Base-by-base conservation (phyloP, 2,113 vertebrate species). In the Paedocypris sp. region DNA sequence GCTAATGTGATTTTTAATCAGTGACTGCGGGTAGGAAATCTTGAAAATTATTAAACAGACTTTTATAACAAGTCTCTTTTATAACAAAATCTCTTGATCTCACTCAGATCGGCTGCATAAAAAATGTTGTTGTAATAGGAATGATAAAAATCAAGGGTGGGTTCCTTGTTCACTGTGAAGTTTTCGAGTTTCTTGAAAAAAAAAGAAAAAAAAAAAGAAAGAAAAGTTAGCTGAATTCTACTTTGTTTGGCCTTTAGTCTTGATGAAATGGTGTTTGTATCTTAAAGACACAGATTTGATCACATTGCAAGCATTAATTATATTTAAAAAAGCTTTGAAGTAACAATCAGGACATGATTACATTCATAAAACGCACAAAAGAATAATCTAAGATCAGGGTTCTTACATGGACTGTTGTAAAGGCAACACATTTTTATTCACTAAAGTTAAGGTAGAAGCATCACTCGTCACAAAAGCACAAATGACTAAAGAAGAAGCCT, bases 1-100 rank as follows among this genome's bases (percentile, higher is more conserved):
- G 57, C 59, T 60, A 53, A 67, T 74, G 61, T 61, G 74, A 79
- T 73, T 80, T 76, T 80, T 82, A 81, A 80, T 79, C 68, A 60
- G 56, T 45, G 47, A 20, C 52, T 10, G 58, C 58, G 62, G 60
- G 56, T 41, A 31, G 18, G 20, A 20, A 72, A 70, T 66, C 64
- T 49, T 54, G 60, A 67, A 50, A 70, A 71, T 66, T 58, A 69
- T 67, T 71, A 53, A 53, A 60, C 25, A 16, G 28, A 25, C 45
- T 71, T 73, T 76, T 39, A 69, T 51, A 49, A 64, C 50, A n/a
- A n/a, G n/a, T n/a, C n/a, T n/a, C n/a, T n/a, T n/a, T n/a, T n/a
- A n/a, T n/a, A n/a, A n/a, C 48, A 46, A 67, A 32, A 51, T 43
- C 31, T 29, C 42, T 51, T 56, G 63, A 67, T 67, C 66, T 58